Evolutionary conservation across 2,888 invertebrate genomes (phyloP).

Genomic region (Cephus nigrinus): DNA sequence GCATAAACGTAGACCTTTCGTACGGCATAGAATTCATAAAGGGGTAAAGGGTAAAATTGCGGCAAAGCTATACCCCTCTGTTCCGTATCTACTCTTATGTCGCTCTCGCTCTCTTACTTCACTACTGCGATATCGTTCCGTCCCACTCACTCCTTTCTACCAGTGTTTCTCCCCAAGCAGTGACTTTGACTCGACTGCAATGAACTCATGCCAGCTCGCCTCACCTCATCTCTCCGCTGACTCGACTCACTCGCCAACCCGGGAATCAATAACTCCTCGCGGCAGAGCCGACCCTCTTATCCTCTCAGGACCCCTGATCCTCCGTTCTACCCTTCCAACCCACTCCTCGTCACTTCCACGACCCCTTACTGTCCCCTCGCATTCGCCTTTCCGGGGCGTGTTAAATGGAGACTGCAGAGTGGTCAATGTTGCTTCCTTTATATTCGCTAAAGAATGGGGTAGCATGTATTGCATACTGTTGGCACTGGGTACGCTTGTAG

Average conservation of each 20-base stretch:
- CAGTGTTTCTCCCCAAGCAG: slow-evolving; percentile 1
- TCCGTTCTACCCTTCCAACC: neutral
- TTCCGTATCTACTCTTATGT: neutral
- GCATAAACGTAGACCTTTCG: slow-evolving; percentile 34
- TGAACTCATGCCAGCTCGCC: slow-evolving; percentile 31
- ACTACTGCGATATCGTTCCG: slow-evolving; percentile 11
- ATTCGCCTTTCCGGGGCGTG: slow-evolving; percentile 4
- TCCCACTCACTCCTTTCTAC: neutral
- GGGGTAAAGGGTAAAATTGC: slow-evolving; percentile 33
- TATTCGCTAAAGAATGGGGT: neutral
- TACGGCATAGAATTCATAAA: slow-evolving; percentile 41
- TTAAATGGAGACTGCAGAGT: slow-evolving; percentile 5
- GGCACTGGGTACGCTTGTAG: neutral
- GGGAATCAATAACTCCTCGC: slow-evolving; percentile 65
- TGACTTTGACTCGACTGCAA: slow-evolving; percentile 29
- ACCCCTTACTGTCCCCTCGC: neutral
- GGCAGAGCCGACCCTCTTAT: slow-evolving; percentile 39
- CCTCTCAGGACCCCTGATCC: slow-evolving; percentile 1
- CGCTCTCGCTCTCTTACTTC: neutral
- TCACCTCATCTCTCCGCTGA: slow-evolving; percentile 28
- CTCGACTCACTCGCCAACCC: slow-evolving; percentile 36
- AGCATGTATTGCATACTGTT: neutral
- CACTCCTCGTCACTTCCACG: neutral
- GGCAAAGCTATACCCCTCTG: neutral
- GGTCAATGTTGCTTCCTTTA: slow-evolving; percentile 4